Evolutionary conservation across 2,797 vertebrate species (phyloP).

Genomic region (Dipus sagitta): DNA sequence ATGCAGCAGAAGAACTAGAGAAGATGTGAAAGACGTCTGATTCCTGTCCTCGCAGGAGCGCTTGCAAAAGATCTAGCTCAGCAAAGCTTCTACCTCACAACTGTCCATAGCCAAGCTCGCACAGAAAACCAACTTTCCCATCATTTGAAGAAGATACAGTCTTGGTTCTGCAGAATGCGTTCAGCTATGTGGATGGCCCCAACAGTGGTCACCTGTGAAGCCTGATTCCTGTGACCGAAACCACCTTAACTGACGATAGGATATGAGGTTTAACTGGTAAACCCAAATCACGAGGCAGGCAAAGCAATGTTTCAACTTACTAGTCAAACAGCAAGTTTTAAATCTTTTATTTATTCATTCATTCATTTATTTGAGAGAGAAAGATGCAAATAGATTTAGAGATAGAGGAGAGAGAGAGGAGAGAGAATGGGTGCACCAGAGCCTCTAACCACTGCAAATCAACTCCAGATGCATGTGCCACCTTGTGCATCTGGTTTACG

Average conservation of each 20-base stretch:
- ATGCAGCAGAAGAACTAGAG: neutral
- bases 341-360: too few species aligned
- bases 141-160: neutral
- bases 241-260: neutral
- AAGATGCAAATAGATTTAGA: too few species aligned
- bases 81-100: neutral
- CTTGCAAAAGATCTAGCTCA: neutral
- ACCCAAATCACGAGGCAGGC: neutral
- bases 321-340: neutral
- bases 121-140: neutral
- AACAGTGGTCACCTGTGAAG: neutral
- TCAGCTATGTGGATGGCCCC: neutral
- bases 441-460: too few species aligned
- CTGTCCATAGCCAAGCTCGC: neutral
- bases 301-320: constrained; percentile 7
- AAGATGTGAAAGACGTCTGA: neutral
- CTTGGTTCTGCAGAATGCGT: neutral
- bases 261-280: neutral
- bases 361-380: too few species aligned
- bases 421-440: too few species aligned
- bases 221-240: neutral
- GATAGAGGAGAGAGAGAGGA: too few species aligned
- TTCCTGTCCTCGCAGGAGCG: neutral
- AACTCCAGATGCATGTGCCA: too few species aligned
- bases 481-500: too few species aligned